Evolutionary conservation across 2,888 invertebrate species (phyloP).

Genomic region (Tachina grossa): DNA sequence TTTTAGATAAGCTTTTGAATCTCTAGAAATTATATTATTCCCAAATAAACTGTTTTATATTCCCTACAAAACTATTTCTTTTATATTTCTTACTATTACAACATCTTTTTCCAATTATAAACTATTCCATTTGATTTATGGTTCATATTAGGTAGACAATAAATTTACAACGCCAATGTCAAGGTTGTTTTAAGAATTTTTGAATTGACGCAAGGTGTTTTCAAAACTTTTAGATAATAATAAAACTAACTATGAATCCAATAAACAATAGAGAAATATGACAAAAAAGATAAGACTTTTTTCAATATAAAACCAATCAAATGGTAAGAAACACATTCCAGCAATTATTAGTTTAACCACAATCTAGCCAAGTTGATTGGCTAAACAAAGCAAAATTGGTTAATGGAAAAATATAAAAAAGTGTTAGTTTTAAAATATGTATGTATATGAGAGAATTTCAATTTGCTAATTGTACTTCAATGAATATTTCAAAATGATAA

Average conservation of each 20-base stretch:
- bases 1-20: too few relatives aligned
- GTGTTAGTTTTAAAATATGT: too few relatives aligned
- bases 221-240: slow-evolving; percentile 34
- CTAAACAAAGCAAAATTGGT: slow-evolving; percentile 17
- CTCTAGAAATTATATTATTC: too few relatives aligned
- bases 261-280: slow-evolving; percentile 4
- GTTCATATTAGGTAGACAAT: background rate
- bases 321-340: background rate
- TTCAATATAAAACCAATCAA: background rate
- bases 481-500: slow-evolving; percentile 32
- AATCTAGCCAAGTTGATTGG: slow-evolving; percentile 9
- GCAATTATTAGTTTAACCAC: slow-evolving; percentile 2
- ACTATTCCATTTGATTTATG: background rate
- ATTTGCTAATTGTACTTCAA: slow-evolving; percentile 27
- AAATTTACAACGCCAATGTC: slow-evolving; percentile 35
- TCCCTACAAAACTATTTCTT: too few relatives aligned
- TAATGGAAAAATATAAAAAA: background rate
- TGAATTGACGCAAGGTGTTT: slow-evolving; percentile 25
- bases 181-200: slow-evolving; percentile 20
- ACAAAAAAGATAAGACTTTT: slow-evolving; percentile 10
- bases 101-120: background rate
- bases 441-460: background rate
- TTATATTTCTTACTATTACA: too few relatives aligned
- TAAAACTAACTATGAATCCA: slow-evolving; percentile 3
- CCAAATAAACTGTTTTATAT: too few relatives aligned